Base-by-base conservation (phyloP, 2,113 vertebrate species). In the Tachysurus fulvidraco region DNA sequence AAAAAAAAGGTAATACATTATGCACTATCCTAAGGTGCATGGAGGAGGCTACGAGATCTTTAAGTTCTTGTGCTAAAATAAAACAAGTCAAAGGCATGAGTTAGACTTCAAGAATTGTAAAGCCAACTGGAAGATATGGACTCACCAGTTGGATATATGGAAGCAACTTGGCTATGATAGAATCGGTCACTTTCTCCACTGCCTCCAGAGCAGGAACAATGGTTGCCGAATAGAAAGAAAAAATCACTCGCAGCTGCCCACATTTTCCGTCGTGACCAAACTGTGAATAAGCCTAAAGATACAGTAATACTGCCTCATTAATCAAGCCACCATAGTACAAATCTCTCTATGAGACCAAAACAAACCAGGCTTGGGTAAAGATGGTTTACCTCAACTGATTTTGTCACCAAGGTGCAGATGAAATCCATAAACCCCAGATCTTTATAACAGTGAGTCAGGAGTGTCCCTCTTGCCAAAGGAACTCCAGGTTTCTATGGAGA, bases 361-460 rank as follows among this genome's bases (percentile, higher is more conserved):
- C 25, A 59, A 13, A 21, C 12, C 21, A n/a, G 54, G 1, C 21
- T 25, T 16, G n/a, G 28, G 19, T 54, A 50, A 17, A 36, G 8
- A 6, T 28, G 9, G 62, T 28, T 91, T 92, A 99, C 98, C 96
- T 98, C 96, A 62, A 98, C 94, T 89, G 97, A 95, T 57, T 91
- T 95, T 77, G 96, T 95, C 88, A 98, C 98, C 89, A 98, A 88
- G 54, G 90, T 95, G 93, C 98, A 99, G 93, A 99, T 95, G 88
- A 99, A 99, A 93, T 99, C 97, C 97, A 99, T 96, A 93, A 99
- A 99, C 89, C 96, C 91, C 92, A 98, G 93, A 90, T 99, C 97
- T 90, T 96, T 96, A 94, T 96, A 96, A 91, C 98, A 99, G 94
- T 97, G 98, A 30, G 96, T 96, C 91, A 99, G 93, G 81, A 99